phyloP scores from a whole-genome alignment of 2,113 vertebrate genomes.

The Todiramphus chloris region DNA sequence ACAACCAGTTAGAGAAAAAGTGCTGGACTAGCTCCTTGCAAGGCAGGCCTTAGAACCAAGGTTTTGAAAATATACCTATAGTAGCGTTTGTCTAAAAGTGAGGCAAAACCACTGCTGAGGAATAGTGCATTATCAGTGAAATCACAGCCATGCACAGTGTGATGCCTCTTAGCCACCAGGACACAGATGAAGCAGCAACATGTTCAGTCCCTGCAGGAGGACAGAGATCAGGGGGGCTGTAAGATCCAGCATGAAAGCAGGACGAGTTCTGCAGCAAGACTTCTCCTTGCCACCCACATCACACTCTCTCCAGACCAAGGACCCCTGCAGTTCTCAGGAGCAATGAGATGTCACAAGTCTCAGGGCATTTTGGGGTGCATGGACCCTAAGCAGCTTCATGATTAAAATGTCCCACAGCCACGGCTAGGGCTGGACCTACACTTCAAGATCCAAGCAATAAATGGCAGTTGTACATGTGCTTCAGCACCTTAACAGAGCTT shows the following conservation, averaged over 20 bases:
- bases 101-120: not conserved
- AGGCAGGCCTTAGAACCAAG: not conserved
- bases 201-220: not conserved
- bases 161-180: not conserved
- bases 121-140: not conserved
- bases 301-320: not conserved
- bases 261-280: not conserved
- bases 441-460: not conserved
- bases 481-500: not conserved
- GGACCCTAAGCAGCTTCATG: not conserved
- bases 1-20: not conserved
- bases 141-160: fast-evolving
- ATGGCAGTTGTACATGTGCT: not conserved
- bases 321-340: not conserved
- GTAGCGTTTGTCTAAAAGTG: not conserved
- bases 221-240: not conserved
- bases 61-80: not conserved
- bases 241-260: not conserved
- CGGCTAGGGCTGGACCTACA: not conserved
- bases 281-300: not conserved
- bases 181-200: not conserved
- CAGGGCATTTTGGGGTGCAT: not conserved
- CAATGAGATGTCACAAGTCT: not conserved
- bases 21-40: not conserved
- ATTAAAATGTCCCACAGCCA: not conserved